phyloP scores from a whole-genome alignment of 2,888 invertebrate genomes.

The Hecatera dysodea region DNA sequence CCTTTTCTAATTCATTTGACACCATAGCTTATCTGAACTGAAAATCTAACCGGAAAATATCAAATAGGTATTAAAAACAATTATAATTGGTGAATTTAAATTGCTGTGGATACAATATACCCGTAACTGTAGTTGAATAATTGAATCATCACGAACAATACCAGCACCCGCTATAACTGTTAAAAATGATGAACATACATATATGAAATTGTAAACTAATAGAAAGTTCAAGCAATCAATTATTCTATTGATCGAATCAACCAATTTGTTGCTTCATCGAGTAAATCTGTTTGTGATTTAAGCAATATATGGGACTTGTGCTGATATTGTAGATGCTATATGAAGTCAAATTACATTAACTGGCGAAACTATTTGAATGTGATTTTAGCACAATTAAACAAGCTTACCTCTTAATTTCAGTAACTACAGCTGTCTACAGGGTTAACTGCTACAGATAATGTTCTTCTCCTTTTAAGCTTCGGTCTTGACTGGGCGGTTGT shows the following conservation, averaged over 20 bases:
- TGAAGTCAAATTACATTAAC: too few species aligned
- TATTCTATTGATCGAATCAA: constrained; percentile 6
- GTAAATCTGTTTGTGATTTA: constrained; percentile 10
- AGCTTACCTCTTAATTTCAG: too few species aligned
- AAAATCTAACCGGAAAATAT: neutral
- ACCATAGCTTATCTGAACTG: neutral
- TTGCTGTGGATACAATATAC: neutral
- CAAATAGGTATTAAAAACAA: too few species aligned
- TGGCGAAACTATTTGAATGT: too few species aligned
- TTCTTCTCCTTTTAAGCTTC: too few species aligned
- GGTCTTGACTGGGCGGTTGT: too few species aligned
- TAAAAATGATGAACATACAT: neutral
- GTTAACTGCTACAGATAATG: too few species aligned
- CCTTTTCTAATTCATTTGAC: neutral
- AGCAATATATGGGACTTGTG: neutral
- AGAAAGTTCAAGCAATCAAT: constrained; percentile 19
- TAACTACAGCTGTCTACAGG: too few species aligned
- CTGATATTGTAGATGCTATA: neutral
- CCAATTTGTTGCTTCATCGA: neutral
- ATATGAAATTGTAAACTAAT: constrained; percentile 27
- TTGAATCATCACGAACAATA: neutral
- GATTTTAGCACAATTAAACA: too few species aligned
- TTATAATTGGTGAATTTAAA: neutral
- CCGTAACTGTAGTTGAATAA: neutral
- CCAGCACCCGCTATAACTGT: neutral